Conservation (phyloP, 2,113 vertebrate genomes). For the Melanocharis versteri region DNA sequence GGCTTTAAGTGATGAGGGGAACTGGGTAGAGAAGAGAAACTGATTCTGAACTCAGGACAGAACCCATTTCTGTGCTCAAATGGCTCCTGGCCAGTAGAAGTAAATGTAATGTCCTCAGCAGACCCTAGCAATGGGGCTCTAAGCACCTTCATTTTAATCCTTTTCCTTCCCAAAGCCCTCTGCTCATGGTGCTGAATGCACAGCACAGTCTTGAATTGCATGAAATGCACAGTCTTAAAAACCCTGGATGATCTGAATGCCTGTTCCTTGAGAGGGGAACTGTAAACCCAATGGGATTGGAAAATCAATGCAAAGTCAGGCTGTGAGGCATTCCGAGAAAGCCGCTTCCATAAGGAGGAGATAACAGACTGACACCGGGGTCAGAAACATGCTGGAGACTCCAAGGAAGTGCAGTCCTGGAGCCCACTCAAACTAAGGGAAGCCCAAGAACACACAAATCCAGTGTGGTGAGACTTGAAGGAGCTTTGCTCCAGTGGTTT, state of each 20-base stretch:
- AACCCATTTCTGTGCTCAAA: background rate
- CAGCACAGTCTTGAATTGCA: background rate
- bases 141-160: background rate
- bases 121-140: background rate
- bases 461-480: background rate
- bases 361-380: accelerated
- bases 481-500: background rate
- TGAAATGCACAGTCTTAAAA: background rate
- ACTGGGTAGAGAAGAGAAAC: background rate
- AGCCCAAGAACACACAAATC: background rate
- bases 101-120: background rate
- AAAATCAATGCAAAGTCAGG: background rate
- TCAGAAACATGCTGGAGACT: background rate
- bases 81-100: background rate
- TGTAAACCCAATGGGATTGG: accelerated
- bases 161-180: background rate
- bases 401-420: background rate
- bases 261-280: background rate
- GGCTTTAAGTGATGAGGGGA: background rate
- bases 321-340: background rate
- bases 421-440: background rate
- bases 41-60: background rate
- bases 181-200: background rate
- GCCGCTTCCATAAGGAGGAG: background rate
- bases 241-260: background rate